These are phyloP conservation scores for Aphrophora alni DNA, from an alignment of 2,888 invertebrate genomes.

Conservation along the genomic window DNA sequence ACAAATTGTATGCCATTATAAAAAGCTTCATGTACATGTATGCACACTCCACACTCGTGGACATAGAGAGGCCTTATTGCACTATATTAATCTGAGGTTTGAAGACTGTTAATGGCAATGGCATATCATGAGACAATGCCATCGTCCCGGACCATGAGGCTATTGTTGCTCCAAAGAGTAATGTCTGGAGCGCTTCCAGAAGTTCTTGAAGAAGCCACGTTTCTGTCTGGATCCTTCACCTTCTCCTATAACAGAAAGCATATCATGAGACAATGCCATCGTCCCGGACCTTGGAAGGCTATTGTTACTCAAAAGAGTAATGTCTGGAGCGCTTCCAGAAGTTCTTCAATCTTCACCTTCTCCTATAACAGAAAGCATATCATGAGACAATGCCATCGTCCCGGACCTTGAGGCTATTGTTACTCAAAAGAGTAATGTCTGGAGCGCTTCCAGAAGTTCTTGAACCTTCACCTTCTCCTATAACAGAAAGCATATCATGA, in stretches of 20 bases:
- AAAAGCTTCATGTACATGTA: too few relatives aligned
- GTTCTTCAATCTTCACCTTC: conserved; percentile 69
- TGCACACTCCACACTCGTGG: too few relatives aligned
- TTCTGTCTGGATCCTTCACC: conserved; percentile 68
- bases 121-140: conserved; percentile 43
- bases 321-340: conserved; percentile 89
- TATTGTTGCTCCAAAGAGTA: conserved; percentile 87
- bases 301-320: conserved; percentile 86
- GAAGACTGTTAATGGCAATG: conserved; percentile 41
- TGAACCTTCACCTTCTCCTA: conserved; percentile 63
- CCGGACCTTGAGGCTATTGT: conserved; percentile 64
- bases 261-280: conserved; percentile 40
- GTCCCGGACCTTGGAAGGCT: conserved; percentile 56
- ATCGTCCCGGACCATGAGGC: conserved; percentile 52
- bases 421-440: conserved; percentile 87
- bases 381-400: conserved; percentile 39
- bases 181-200: conserved; percentile 88
- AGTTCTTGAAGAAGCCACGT: conserved; percentile 86
- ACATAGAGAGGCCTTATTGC: too few relatives aligned
- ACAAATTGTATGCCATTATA: too few relatives aligned
- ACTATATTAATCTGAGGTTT: too few relatives aligned
- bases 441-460: conserved; percentile 87
- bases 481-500: conserved; percentile 49
- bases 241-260: conserved; percentile 52
- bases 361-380: conserved; percentile 50